Evolutionary conservation across 2,113 vertebrate species (phyloP).

Genomic region (Acinonyx jubatus): DNA sequence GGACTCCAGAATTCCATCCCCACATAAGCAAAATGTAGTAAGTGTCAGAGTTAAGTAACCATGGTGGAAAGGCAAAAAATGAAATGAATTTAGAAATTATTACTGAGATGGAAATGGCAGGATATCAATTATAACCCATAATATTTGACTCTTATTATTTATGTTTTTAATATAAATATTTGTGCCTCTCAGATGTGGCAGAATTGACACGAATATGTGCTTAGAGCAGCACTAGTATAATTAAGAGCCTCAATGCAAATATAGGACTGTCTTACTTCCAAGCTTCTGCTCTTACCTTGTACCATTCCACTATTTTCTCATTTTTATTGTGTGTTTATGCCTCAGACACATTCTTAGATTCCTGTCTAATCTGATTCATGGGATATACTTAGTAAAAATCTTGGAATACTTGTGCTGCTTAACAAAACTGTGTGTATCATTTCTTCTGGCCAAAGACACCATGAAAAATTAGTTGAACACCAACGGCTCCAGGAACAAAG

Average conservation of each 20-base stretch:
- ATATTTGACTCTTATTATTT: not conserved
- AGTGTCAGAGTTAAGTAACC: not conserved
- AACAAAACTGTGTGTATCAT: not conserved
- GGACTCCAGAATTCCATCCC: not conserved
- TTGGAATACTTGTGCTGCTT: not conserved
- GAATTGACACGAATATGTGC: not conserved
- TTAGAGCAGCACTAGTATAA: not conserved
- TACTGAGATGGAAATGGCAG: not conserved
- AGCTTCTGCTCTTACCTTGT: not conserved
- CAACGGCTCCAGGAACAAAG: not conserved
- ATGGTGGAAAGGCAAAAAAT: not conserved
- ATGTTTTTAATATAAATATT: not conserved
- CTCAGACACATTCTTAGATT: not conserved
- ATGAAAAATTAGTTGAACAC: not conserved
- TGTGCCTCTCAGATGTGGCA: not conserved
- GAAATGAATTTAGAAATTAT: not conserved
- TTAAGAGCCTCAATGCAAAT: not conserved
- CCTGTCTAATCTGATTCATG: not conserved
- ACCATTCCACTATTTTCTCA: not conserved
- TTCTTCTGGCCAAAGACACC: not conserved
- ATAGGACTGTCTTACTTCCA: not conserved
- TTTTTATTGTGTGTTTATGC: not conserved
- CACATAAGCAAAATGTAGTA: not conserved
- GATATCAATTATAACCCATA: not conserved
- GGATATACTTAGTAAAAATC: not conserved